phyloP scores from a whole-genome alignment of 2,888 invertebrate genomes.

The Callimorpha dominula region DNA sequence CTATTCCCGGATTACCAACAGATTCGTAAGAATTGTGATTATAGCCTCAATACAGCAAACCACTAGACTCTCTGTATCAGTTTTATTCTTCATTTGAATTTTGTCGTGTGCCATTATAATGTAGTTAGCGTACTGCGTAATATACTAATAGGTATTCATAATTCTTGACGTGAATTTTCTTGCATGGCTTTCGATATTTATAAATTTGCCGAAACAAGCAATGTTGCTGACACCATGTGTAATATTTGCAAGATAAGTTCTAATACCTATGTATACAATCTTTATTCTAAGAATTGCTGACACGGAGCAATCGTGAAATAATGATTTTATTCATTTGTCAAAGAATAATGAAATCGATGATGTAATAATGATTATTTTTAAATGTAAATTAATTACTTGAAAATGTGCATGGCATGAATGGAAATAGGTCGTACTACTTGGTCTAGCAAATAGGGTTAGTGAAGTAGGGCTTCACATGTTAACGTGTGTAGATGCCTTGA shows the following conservation, averaged over 20 bases:
- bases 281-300: constrained; percentile 33
- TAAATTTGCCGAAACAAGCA: constrained; percentile 32
- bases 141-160: constrained; percentile 18
- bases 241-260: constrained; percentile 22
- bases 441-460: constrained; percentile 78
- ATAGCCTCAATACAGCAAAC: constrained; percentile 72
- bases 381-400: constrained; percentile 21
- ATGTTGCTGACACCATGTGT: constrained; percentile 22
- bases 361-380: background rate
- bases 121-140: constrained; percentile 39
- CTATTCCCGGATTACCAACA: constrained; percentile 66
- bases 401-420: constrained; percentile 58
- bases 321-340: background rate
- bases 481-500: constrained; percentile 67
- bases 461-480: constrained; percentile 73
- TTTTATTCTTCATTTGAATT: constrained; percentile 48
- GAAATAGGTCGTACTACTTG: constrained; percentile 62
- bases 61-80: constrained; percentile 66
- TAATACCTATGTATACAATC: constrained; percentile 30
- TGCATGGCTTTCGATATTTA: constrained; percentile 34
- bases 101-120: constrained; percentile 41
- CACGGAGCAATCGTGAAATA: background rate
- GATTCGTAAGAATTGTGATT: constrained; percentile 75
- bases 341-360: background rate
- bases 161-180: constrained; percentile 30